A percentile compares a stretch with the other conserved stretches of the same genome.
Conservation (phyloP, 2,888 invertebrate genomes). For the Hermodice carunculata region DNA sequence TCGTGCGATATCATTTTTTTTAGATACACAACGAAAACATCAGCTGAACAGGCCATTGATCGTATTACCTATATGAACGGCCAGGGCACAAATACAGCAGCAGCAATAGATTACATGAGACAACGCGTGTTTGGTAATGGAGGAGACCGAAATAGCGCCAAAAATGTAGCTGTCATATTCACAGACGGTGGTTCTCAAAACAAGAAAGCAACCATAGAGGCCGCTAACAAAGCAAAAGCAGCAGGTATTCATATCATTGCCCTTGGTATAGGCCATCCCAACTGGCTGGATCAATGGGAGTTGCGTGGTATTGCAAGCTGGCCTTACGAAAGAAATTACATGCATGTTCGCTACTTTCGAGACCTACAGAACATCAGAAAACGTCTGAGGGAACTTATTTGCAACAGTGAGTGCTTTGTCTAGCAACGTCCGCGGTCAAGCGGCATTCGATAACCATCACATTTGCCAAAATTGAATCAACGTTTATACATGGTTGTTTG, state of each 20-base stretch:
- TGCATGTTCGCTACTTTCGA: conserved; percentile 7
- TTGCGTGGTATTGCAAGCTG: conserved; percentile 18
- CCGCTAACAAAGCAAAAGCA: conserved; percentile 5
- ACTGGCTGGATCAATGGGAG: conserved; percentile 20
- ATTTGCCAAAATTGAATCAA: too few relatives aligned
- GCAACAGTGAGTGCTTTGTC: conserved; percentile 24
- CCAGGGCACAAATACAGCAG: conserved; percentile 18
- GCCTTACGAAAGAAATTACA: conserved; percentile 3
- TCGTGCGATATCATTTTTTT: too few relatives aligned
- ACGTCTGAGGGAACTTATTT: conserved; percentile 3
- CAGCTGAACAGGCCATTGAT: background rate
- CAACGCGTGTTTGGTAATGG: background rate
- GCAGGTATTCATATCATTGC: conserved; percentile 10
- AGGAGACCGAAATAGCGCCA: background rate
- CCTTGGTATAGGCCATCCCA: conserved; percentile 15
- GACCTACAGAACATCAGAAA: conserved; percentile 5
- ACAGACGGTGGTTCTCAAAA: conserved; percentile 22
- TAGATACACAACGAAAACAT: too few relatives aligned
- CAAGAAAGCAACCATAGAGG: conserved; percentile 7
- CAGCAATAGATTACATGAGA: background rate
- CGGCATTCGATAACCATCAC: too few relatives aligned
- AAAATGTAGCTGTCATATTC: conserved; percentile 9
- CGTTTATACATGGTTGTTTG: too few relatives aligned
- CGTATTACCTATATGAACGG: conserved; percentile 1
- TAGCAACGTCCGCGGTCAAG: too few relatives aligned